Conservation (phyloP, 2,888 invertebrate genomes). For the Stenolophus ochropezus region DNA sequence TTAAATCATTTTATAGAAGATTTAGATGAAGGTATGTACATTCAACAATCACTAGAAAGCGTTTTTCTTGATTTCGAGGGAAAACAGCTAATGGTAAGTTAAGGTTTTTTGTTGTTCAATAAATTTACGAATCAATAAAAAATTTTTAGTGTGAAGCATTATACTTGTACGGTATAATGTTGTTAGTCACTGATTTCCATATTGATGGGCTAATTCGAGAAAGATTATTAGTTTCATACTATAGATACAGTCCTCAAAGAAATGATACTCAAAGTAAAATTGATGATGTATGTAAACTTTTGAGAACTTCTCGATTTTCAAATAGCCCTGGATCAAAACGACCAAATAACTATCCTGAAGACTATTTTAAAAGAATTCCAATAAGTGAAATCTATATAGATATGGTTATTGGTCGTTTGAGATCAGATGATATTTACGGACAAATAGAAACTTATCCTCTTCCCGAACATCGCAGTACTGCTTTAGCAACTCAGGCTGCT, state of each 20-base stretch:
- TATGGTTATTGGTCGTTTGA: conserved; percentile 90
- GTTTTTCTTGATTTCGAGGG: conserved; percentile 94
- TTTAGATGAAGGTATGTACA: conserved; percentile 91
- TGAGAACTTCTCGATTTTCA: conserved; percentile 90
- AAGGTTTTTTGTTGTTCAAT: too few relatives aligned
- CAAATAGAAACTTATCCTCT: conserved; percentile 92
- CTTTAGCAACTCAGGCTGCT: conserved; percentile 92
- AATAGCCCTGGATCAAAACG: conserved; percentile 78
- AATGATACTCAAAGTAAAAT: conserved; percentile 82
- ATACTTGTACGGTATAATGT: conserved; percentile 95
- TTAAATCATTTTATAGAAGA: conserved; percentile 92
- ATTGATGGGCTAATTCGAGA: conserved; percentile 93
- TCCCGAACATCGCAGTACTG: conserved; percentile 94
- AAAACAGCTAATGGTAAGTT: conserved; percentile 94
- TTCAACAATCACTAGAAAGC: conserved; percentile 94
- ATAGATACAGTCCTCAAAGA: conserved; percentile 90
- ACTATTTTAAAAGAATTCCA: conserved; percentile 83
- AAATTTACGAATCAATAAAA: too few relatives aligned
- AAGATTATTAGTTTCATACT: conserved; percentile 93
- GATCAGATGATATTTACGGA: conserved; percentile 97
- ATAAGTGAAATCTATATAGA: conserved; percentile 86
- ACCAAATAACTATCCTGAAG: conserved; percentile 91
- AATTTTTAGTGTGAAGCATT: conserved; percentile 91
- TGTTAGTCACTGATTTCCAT: conserved; percentile 90
- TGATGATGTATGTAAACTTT: conserved; percentile 95